Base-by-base conservation (phyloP, 2,888 invertebrate genomes). In the Drosophila yooni region DNA sequence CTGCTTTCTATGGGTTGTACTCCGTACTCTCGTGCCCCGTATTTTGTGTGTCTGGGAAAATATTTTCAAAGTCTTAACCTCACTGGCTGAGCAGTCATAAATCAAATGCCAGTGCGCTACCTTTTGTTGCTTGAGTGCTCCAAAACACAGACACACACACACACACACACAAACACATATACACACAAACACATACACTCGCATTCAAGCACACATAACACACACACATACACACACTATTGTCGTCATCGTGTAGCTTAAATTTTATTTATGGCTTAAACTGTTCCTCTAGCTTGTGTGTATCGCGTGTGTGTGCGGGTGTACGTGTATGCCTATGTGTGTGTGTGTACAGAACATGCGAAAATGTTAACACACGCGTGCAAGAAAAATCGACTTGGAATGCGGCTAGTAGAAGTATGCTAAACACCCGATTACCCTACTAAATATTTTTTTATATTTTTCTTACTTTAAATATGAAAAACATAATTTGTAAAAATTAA, bases 1-100 rank as follows among this genome's bases (percentile, higher is more conserved):
- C 40, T 54, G 29, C 6, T 31, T 21, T 64, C 60, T 36, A 27
- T 27, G 36, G 36, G 25, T 58, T 68, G 57, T 57, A 10, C 18
- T 13, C 36, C 31, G n/a, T 61, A 36, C 36, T 36, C 36, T 25
- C 48, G 50, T 66, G 57, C 54, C 51, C 62, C 69, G 75, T 72
- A 82, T 75, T 81, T 81, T 86, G 78, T 84, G 74, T 76, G 88
- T 76, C 83, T 88, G 85, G 75, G 85, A 87, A 87, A 87, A 87
- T 89, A 87, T 87, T 89, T 87, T 83, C 88, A 87, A 89, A 87
- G 89, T 89, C 89, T 88, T 87, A 87, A 87, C 87, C 87, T 87
- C 82, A 78, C 76, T 77, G 82, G 79, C 85, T 83, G 89, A 84
- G 85, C 85, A 88, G 89, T 82, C 85, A 87, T 87, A 87, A 87